Conservation (phyloP, 37 sponge, comb jelly and placozoan species). For the Halisarca cf. caerulea region DNA sequence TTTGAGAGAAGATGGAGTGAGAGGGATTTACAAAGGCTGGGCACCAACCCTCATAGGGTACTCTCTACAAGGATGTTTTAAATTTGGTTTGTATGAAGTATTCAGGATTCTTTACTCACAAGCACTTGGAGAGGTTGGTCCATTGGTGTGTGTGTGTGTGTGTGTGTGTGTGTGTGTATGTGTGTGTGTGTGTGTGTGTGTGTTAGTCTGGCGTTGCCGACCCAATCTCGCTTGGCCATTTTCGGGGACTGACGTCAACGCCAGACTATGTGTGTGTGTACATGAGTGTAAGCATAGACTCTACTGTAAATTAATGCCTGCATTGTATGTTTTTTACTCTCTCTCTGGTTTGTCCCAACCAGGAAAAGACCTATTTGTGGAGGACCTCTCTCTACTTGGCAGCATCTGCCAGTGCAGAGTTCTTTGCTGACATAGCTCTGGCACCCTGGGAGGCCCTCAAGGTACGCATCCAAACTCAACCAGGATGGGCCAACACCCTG, state of each 20-base stretch:
- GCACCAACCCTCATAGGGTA: conserved; percentile 98
- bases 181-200: no score
- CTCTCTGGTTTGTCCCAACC: no score
- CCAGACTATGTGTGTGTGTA: background rate
- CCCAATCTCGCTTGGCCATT: no score
- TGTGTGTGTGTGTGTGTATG: background rate
- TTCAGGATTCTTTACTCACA: conserved; percentile 96
- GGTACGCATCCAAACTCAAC: conserved; percentile 95
- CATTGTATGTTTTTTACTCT: no score
- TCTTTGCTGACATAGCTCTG: conserved; percentile 99
- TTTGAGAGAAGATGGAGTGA: conserved; percentile 75
- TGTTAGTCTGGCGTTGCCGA: no score
- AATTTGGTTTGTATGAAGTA: conserved; percentile 99
- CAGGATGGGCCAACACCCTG: conserved; percentile 93
- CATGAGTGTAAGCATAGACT: background rate
- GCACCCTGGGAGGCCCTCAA: conserved; percentile 99
- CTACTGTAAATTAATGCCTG: background rate
- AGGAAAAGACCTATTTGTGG: conserved; percentile 87
- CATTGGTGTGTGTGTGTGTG: background rate
- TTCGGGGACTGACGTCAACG: no score
- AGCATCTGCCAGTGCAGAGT: conserved; percentile 98
- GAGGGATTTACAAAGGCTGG: conserved; percentile 90
- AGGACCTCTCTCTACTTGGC: conserved; percentile 96
- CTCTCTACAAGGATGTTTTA: conserved; percentile 96
- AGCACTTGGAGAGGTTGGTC: conserved; percentile 85